Evolutionary conservation across 2,888 invertebrate species (phyloP), one percentile per base, ranked within the genome.

Genomic region (Zele albiditarsus): DNA sequence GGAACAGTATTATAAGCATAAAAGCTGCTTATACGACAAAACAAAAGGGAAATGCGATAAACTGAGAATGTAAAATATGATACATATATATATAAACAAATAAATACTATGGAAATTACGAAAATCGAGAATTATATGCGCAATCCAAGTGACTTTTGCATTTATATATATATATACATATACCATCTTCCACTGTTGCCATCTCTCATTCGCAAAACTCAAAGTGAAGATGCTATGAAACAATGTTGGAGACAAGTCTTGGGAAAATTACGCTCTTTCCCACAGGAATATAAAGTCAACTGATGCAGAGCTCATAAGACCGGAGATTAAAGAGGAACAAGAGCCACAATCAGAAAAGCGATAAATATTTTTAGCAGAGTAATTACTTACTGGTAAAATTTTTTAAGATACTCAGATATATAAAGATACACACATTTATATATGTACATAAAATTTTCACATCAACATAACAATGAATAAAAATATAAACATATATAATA

Each of bases 271-370:
- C n/a, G 28, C 46, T n/a, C 42, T 72, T 72, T 72, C 62, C 31
- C 63, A 68, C 70, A 46, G 70, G 75, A 75, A 78, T 74, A 74
- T 75, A 75, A 75, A 77, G 75, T 75, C 70, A 53, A 53, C 20
- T 20, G 20, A 20, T 70, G 75, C 31, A 71, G 77, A 73, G 75
- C 66, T 74, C 72, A 63, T 73, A 75, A 75, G 74, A 73, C 78
- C 78, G 79, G 78, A 79, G 77, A 79, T 79, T 79, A 79, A 78
- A 79, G 74, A 72, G 78, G 77, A 73, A 77, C 75, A 75, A 42
- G 74, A 27, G 28, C 25, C n/a, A 31, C 62, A 62, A 62, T 16
- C 4, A 12, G 3, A 16, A 28, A 62, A 62, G 28, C 28, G 25
- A 16, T 62, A n/a, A 10, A 28, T 62, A 28, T 62, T 62, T 31